Evolutionary conservation across 2,113 vertebrate species (phyloP).

Genomic region (Grantiella picta): DNA sequence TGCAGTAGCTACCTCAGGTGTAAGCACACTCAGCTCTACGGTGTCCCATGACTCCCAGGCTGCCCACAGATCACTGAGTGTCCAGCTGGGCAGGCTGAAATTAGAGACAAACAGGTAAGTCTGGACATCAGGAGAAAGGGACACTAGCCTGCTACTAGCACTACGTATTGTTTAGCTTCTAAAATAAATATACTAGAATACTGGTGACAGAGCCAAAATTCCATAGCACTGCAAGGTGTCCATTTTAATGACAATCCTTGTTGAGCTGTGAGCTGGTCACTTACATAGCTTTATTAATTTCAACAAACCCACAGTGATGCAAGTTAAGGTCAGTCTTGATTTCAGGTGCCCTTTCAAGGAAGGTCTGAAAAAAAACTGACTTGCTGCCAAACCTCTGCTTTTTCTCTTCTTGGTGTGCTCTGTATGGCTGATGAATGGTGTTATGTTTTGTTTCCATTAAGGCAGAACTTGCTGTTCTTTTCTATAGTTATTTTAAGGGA

Average conservation of each 20-base stretch:
- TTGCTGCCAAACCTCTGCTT: conserved; percentile 26
- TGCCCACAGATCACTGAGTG: conserved; percentile 83
- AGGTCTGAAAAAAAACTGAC: neutral
- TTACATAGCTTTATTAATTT: neutral
- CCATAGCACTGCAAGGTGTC: neutral
- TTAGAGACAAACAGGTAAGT: conserved; percentile 92
- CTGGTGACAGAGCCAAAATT: neutral
- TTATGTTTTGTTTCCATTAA: conserved; percentile 27
- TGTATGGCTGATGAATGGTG: neutral
- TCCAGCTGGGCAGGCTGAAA: conserved; percentile 93
- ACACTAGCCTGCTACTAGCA: neutral
- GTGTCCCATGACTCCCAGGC: conserved; percentile 89
- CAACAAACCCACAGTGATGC: neutral
- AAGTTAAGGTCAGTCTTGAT: neutral
- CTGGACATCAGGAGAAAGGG: neutral
- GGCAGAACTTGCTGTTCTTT: conserved; percentile 34
- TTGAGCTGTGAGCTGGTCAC: neutral
- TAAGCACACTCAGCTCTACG: conserved; percentile 97
- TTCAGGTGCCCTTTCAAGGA: neutral
- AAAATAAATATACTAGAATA: neutral
- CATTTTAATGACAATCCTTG: neutral
- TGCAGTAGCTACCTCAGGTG: conserved; percentile 90
- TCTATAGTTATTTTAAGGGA: neutral
- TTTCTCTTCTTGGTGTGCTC: neutral
- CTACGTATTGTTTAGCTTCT: neutral